Evolutionary conservation across 2,888 invertebrate genomes (phyloP).

Genomic region (Mythimna lalbum): DNA sequence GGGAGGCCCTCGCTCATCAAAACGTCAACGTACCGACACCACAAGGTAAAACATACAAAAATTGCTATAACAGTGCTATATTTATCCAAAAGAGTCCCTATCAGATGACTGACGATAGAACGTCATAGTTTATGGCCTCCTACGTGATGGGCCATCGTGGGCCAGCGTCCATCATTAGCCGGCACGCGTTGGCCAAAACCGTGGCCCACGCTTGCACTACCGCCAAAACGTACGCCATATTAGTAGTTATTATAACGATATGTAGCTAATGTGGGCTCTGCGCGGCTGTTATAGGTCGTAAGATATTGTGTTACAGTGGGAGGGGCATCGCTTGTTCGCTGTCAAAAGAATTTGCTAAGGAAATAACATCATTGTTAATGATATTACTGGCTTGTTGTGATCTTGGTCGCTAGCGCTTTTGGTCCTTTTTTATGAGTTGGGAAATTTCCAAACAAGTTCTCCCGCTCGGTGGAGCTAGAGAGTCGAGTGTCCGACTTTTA

Average conservation of each 20-base stretch:
- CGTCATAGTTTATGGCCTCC: constrained; percentile 40
- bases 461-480: no score
- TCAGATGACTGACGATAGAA: constrained; percentile 35
- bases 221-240: constrained; percentile 59
- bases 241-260: constrained; percentile 59
- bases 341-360: background rate
- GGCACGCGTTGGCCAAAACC: constrained; percentile 58
- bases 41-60: constrained; percentile 36
- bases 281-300: constrained; percentile 23
- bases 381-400: background rate
- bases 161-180: constrained; percentile 57
- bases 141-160: constrained; percentile 50
- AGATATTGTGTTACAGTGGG: constrained; percentile 36
- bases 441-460: no score
- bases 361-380: background rate
- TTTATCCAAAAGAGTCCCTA: constrained; percentile 38
- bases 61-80: constrained; percentile 12
- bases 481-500: no score
- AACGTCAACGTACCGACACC: constrained; percentile 19
- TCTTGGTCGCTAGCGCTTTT: background rate
- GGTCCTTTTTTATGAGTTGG: background rate
- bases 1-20: constrained; percentile 25
- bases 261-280: constrained; percentile 55
- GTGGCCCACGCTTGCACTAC: constrained; percentile 58
- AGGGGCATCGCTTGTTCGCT: constrained; percentile 14